A percentile compares a stretch with the other conserved stretches of the same genome.
phyloP scores from a whole-genome alignment of 2,888 invertebrate species.

The Gandaritis pyraliata region DNA sequence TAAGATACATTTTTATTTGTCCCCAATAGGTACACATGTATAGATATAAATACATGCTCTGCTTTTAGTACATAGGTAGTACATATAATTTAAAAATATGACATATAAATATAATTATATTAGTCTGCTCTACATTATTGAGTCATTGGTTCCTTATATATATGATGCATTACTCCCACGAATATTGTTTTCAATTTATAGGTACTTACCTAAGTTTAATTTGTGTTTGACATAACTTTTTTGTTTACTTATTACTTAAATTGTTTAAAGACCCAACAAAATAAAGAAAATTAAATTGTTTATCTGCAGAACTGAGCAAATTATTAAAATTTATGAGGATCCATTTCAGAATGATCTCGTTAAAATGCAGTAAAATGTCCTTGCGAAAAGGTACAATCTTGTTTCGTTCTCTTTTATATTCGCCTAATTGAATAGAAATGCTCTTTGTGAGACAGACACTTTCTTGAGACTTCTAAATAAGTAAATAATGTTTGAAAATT shows the following conservation, averaged over 20 bases:
- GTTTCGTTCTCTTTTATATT: slow-evolving; percentile 30
- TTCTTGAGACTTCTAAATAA: slow-evolving; percentile 28
- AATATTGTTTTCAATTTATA: too few species aligned
- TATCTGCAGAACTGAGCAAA: slow-evolving; percentile 18
- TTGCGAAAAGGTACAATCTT: slow-evolving; percentile 28
- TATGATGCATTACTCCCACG: too few species aligned
- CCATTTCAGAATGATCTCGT: slow-evolving; percentile 28
- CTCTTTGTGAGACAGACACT: slow-evolving; percentile 24
- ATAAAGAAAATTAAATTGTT: slow-evolving; percentile 14
- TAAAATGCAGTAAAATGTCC: slow-evolving; percentile 31
- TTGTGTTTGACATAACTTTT: too few species aligned
- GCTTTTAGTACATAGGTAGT: too few species aligned
- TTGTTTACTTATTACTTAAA: neutral
- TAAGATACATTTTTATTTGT: too few species aligned
- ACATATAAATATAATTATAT: too few species aligned
- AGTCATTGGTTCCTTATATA: too few species aligned
- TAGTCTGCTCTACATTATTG: too few species aligned
- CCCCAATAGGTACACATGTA: too few species aligned
- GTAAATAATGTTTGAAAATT: slow-evolving; percentile 12
- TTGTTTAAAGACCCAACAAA: slow-evolving; percentile 4
- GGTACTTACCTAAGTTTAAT: too few species aligned
- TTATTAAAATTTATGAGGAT: slow-evolving; percentile 28
- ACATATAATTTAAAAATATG: too few species aligned
- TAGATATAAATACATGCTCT: too few species aligned
- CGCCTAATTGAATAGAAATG: slow-evolving; percentile 34